phyloP scores from a whole-genome alignment of 2,797 vertebrate species.

The Melanotaenia trifasciata region DNA sequence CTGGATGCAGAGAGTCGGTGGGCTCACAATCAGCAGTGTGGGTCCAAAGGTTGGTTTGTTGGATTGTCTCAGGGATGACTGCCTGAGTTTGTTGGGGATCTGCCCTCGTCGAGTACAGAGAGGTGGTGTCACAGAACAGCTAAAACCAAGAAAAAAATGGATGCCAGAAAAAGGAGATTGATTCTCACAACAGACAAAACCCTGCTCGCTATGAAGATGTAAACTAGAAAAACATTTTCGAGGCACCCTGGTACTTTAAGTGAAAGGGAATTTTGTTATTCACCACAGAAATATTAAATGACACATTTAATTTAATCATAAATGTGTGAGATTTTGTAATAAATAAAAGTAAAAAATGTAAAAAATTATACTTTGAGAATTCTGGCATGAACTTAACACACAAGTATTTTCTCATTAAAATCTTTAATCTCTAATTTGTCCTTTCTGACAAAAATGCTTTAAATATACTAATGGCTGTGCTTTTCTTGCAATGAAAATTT shows the following conservation, averaged over 20 bases:
- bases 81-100: constrained; percentile 41
- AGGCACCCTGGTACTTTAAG: neutral
- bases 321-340: neutral
- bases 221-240: neutral
- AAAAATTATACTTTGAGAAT: too few species aligned
- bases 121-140: constrained; percentile 89
- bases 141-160: constrained; percentile 68
- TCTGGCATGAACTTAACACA: too few species aligned
- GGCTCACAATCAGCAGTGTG: neutral
- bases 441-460: neutral
- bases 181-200: neutral
- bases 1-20: constrained; percentile 9
- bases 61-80: constrained; percentile 35
- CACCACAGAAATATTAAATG: neutral
- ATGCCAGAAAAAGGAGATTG: neutral
- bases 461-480: neutral
- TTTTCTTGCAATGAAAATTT: neutral
- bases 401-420: too few species aligned
- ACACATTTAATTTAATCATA: neutral
- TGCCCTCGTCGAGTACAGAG: constrained; percentile 74
- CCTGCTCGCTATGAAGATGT: neutral
- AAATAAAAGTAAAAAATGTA: too few species aligned
- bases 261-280: neutral
- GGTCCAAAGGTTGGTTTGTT: constrained; percentile 16
- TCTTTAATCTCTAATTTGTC: neutral